Evolutionary conservation across 2,888 invertebrate genomes (phyloP).

Genomic region (Eledona agricola): DNA sequence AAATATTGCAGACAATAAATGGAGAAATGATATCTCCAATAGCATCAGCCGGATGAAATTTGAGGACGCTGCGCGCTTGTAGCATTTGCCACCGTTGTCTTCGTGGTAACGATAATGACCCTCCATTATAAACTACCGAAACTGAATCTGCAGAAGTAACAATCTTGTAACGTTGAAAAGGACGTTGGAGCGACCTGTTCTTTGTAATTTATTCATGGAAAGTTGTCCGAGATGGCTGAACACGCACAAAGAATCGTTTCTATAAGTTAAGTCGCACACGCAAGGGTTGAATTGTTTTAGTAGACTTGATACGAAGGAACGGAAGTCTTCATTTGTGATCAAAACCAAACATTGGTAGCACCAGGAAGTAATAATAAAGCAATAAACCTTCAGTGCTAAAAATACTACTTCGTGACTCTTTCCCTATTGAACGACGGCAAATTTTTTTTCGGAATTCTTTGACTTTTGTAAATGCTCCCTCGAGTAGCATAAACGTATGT

Average conservation of each 20-base stretch:
- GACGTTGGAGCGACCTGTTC: slow-evolving; percentile 19
- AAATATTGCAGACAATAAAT: slow-evolving; percentile 33
- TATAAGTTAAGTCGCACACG: too few relatives aligned
- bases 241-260: slow-evolving; percentile 21
- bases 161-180: slow-evolving; percentile 24
- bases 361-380: too few relatives aligned
- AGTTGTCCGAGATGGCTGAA: slow-evolving; percentile 15
- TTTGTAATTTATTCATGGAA: slow-evolving; percentile 24
- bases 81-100: slow-evolving; percentile 23
- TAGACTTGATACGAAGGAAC: too few relatives aligned
- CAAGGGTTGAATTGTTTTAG: too few relatives aligned
- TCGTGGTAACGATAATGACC: slow-evolving; percentile 14
- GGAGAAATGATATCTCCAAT: slow-evolving; percentile 34
- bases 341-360: too few relatives aligned
- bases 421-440: too few relatives aligned
- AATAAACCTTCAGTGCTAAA: too few relatives aligned
- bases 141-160: slow-evolving; percentile 8
- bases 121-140: slow-evolving; percentile 7
- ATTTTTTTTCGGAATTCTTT: too few relatives aligned
- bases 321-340: too few relatives aligned
- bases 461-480: too few relatives aligned
- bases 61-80: too few relatives aligned
- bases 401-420: too few relatives aligned
- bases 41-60: slow-evolving; percentile 20
- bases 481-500: slow-evolving; percentile 11